Percentiles rank a stretch among this genome's conserved stretches.
phyloP scores from a whole-genome alignment of 92 coral and sea anemone species.

The Zoanthus solanderi region DNA sequence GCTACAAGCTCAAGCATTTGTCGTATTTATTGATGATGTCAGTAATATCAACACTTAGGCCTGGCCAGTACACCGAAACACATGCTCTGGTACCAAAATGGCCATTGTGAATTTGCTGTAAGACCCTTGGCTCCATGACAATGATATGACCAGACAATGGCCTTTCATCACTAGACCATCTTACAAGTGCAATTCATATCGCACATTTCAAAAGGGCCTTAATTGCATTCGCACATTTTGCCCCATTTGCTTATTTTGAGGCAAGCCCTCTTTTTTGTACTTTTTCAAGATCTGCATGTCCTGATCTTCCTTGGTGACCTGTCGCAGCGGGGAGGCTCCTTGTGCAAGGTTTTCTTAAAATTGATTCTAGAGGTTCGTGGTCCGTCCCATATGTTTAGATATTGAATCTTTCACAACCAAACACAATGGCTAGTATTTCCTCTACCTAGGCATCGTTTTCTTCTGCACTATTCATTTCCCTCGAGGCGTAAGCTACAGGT shows the following conservation, averaged over 20 bases:
- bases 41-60: no score
- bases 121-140: not conserved
- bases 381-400: no score
- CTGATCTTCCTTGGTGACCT: no score
- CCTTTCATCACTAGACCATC: not conserved
- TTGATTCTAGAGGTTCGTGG: no score
- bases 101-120: not conserved
- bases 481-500: slow-evolving; percentile 10
- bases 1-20: no score
- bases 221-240: no score
- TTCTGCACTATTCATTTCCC: slow-evolving; percentile 44
- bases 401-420: not conserved
- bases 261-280: no score
- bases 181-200: not conserved
- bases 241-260: no score
- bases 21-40: no score
- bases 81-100: not conserved
- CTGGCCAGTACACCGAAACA: not conserved
- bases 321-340: no score
- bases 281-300: no score
- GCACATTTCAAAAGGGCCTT: not conserved
- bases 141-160: not conserved
- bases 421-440: not conserved
- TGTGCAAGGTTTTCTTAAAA: no score
- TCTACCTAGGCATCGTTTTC: not conserved